Evolutionary conservation across 2,113 vertebrate species (phyloP).

Genomic region (Neoarius graeffei): DNA sequence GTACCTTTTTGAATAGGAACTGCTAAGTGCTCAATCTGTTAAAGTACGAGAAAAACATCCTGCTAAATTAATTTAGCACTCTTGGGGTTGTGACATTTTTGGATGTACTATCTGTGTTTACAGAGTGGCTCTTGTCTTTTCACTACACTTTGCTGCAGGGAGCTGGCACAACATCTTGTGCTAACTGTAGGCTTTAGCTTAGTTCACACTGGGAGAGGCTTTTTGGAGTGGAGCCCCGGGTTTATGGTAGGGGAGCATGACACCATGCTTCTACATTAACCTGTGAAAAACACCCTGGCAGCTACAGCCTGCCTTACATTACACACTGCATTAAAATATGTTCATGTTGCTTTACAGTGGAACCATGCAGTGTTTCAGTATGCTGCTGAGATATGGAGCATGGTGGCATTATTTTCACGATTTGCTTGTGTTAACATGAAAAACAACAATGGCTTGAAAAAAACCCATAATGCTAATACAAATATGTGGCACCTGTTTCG

Average conservation of each 20-base stretch:
- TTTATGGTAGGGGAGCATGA: constrained; percentile 3
- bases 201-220: constrained; percentile 19
- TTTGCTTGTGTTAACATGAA: not conserved
- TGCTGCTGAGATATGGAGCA: constrained; percentile 2
- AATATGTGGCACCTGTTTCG: not conserved
- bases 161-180: constrained; percentile 20
- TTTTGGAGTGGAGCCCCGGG: constrained; percentile 33
- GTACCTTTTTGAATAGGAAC: not conserved
- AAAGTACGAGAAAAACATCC: not conserved
- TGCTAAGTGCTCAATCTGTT: not conserved
- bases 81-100: not conserved
- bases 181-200: constrained; percentile 39
- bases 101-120: not conserved
- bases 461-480: not conserved
- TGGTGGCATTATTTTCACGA: not conserved
- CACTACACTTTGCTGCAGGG: not conserved
- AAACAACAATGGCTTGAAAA: not conserved
- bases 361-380: not conserved
- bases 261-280: constrained; percentile 34
- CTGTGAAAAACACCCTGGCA: constrained; percentile 30
- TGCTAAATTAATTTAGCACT: not conserved
- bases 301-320: constrained; percentile 18
- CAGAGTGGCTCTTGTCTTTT: constrained; percentile 11
- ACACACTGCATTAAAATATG: constrained; percentile 17
- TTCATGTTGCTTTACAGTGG: constrained; percentile 30